Conservation (phyloP, 2,797 vertebrate genomes). For the Spinus pinus region DNA sequence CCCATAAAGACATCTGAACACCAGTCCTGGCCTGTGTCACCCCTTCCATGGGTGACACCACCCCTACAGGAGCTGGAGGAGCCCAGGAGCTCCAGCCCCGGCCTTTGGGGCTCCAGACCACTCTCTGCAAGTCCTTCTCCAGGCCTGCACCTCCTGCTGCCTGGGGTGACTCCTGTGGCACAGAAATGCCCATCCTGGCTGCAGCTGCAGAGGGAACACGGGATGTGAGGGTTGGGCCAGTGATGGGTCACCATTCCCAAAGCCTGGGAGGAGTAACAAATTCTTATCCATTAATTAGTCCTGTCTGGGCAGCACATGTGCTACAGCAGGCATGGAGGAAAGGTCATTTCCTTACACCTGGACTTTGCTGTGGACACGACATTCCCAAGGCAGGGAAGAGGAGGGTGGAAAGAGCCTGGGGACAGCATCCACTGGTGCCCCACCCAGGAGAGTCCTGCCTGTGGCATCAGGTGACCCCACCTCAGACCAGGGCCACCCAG, state of each 20-base stretch:
- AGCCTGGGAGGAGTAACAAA: not conserved
- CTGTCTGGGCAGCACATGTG: not conserved
- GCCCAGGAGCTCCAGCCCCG: accelerated
- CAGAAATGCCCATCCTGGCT: not conserved
- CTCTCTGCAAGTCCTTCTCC: not conserved
- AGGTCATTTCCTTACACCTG: not conserved
- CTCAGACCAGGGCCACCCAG: not conserved
- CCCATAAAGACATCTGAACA: too few species aligned
- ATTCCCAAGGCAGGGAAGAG: not conserved
- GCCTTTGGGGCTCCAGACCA: not conserved
- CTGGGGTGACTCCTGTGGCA: not conserved
- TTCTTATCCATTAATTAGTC: not conserved
- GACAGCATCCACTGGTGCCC: not conserved
- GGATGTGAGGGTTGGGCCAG: not conserved
- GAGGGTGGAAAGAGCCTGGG: not conserved
- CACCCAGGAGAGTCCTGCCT: not conserved
- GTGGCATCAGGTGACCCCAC: accelerated
- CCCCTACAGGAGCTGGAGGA: not conserved
- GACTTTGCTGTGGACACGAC: not conserved
- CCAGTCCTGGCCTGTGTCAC: not conserved
- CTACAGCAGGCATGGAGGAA: not conserved
- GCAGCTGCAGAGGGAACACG: not conserved
- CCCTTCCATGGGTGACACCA: not conserved
- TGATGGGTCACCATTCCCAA: not conserved
- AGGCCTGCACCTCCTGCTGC: not conserved